These are phyloP conservation scores for Drosophila auraria DNA, from an alignment of 1,140 invertebrate genomes.

Conservation along the genomic window DNA sequence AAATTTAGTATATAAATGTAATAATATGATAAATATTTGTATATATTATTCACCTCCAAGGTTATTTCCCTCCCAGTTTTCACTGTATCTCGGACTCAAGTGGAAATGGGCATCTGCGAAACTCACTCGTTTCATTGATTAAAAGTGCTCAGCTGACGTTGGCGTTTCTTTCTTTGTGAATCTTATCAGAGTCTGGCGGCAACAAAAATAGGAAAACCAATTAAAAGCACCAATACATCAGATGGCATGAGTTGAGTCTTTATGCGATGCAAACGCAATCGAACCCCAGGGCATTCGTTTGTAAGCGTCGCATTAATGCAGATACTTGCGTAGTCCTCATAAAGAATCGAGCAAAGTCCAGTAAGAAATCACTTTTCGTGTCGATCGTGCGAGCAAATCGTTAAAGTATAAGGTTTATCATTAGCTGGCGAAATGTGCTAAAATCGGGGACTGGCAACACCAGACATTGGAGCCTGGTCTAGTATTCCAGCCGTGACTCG, in stretches of 20 bases:
- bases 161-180: slow-evolving; percentile 67
- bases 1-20: too few relatives aligned
- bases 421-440: slow-evolving; percentile 37
- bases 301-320: slow-evolving; percentile 33
- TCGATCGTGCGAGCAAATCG: slow-evolving; percentile 13
- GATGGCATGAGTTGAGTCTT: slow-evolving; percentile 22
- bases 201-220: slow-evolving; percentile 60
- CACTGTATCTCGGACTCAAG: slow-evolving; percentile 40
- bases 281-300: slow-evolving; percentile 13
- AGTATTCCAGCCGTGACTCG: slow-evolving; percentile 1
- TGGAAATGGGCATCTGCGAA: slow-evolving; percentile 43
- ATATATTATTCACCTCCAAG: background rate
- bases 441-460: slow-evolving; percentile 5
- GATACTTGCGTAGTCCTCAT: slow-evolving; percentile 26
- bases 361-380: slow-evolving; percentile 24
- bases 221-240: slow-evolving; percentile 54
- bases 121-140: slow-evolving; percentile 70
- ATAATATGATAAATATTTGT: too few relatives aligned
- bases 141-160: slow-evolving; percentile 70
- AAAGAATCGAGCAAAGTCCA: slow-evolving; percentile 45
- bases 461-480: slow-evolving; percentile 3
- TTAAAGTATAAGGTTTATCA: slow-evolving; percentile 8
- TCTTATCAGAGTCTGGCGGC: slow-evolving; percentile 58
- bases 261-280: slow-evolving; percentile 30
- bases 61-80: background rate